phyloP scores from a whole-genome alignment of 2,888 invertebrate species.

The Hypena proboscidalis region DNA sequence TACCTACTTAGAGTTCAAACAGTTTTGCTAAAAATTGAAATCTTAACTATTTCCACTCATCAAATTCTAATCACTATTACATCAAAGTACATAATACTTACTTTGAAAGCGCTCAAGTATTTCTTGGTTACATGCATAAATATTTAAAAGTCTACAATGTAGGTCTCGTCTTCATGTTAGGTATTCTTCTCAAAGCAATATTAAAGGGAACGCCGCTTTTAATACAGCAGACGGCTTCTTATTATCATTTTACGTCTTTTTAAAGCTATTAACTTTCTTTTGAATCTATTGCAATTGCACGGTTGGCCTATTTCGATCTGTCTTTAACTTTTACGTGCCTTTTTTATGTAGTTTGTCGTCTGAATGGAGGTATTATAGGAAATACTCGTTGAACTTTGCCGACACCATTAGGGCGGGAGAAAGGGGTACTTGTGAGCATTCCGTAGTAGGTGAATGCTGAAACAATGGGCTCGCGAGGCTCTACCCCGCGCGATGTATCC shows the following conservation, averaged over 20 bases:
- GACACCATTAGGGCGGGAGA: conserved; percentile 35
- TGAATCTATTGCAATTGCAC: conserved; percentile 4
- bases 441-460: conserved; percentile 32
- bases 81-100: not conserved
- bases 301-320: conserved; percentile 4
- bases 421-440: conserved; percentile 39
- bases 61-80: not conserved
- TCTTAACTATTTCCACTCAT: too few species aligned
- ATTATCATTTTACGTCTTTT: conserved; percentile 2
- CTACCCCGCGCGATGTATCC: conserved; percentile 26
- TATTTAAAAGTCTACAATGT: conserved; percentile 10
- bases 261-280: conserved; percentile 10
- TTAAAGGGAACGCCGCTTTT: conserved; percentile 4
- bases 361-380: conserved; percentile 22
- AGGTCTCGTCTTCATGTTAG: conserved; percentile 3
- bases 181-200: conserved; percentile 3
- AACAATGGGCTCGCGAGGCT: conserved; percentile 36
- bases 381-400: conserved; percentile 38
- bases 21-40: too few species aligned
- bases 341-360: conserved; percentile 16
- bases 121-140: not conserved
- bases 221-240: conserved; percentile 2
- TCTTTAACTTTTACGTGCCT: conserved; percentile 7
- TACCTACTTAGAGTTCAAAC: too few species aligned
- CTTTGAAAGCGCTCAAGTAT: not conserved